phyloP scores from a whole-genome alignment of 2,797 vertebrate genomes.

The Bryconaethiops microstoma region DNA sequence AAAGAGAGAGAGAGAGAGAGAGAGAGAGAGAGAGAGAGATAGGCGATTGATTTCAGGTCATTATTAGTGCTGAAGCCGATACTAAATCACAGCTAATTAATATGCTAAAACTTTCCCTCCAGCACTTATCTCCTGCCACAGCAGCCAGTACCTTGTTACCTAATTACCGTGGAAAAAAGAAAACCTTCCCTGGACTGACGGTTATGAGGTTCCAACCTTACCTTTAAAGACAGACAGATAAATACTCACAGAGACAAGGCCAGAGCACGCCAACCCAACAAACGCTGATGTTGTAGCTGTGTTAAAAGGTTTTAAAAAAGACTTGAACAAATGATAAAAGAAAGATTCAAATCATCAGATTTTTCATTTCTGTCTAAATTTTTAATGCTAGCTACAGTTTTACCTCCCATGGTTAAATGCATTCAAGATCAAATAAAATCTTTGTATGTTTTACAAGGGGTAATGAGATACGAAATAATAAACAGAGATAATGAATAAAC shows the following conservation, averaged over 20 bases:
- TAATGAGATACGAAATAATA: too few relatives aligned
- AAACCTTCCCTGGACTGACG: neutral
- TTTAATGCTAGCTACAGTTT: too few relatives aligned
- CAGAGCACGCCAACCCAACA: neutral
- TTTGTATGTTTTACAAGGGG: too few relatives aligned
- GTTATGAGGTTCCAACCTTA: neutral
- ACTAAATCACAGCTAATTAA: constrained; percentile 63
- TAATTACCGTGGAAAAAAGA: constrained; percentile 37
- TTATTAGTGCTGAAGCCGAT: constrained; percentile 46
- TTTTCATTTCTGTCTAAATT: too few relatives aligned
- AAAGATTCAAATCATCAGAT: too few relatives aligned
- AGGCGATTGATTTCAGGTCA: constrained; percentile 51
- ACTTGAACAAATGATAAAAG: too few relatives aligned
- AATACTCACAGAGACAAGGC: neutral
- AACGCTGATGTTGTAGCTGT: neutral
- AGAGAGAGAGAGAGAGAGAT: neutral
- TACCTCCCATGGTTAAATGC: too few relatives aligned
- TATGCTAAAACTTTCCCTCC: constrained; percentile 57
- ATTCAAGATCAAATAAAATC: too few relatives aligned
- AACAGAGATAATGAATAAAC: too few relatives aligned
- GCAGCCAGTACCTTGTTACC: constrained; percentile 48
- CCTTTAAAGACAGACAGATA: neutral
- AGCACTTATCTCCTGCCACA: constrained; percentile 56
- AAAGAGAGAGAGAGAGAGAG: neutral
- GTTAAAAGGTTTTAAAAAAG: too few relatives aligned